Percentiles rank a stretch among this genome's conserved stretches.
These are phyloP conservation scores for Pangasius krempfi DNA, from an alignment of 2,797 vertebrate species.

Conservation along the genomic window DNA sequence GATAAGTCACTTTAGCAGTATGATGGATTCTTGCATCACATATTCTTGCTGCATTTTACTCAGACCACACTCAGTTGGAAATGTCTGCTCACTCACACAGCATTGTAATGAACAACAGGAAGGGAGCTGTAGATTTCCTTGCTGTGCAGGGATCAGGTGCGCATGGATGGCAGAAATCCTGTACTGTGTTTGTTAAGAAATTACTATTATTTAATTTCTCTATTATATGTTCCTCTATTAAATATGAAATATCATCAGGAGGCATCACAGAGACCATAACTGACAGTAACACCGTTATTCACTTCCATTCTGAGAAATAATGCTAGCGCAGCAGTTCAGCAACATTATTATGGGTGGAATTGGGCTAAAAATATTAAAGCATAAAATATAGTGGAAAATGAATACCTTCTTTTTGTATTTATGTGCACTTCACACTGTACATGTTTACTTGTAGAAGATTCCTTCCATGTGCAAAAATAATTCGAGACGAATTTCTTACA, in stretches of 20 bases:
- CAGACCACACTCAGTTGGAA: neutral
- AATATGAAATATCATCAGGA: neutral
- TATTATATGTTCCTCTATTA: constrained; percentile 7
- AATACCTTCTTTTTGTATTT: neutral
- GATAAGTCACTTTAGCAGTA: neutral
- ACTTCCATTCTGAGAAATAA: neutral
- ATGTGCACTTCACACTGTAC: neutral
- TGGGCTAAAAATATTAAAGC: neutral
- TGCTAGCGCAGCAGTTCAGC: neutral
- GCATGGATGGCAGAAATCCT: constrained; percentile 67
- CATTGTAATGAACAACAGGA: constrained; percentile 36
- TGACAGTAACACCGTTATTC: neutral
- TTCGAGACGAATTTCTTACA: neutral
- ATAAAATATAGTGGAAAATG: neutral
- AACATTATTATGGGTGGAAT: neutral
- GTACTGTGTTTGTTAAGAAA: constrained; percentile 29
- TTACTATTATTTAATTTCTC: constrained; percentile 58
- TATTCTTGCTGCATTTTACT: constrained; percentile 25
- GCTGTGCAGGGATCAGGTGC: constrained; percentile 64
- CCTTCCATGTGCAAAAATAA: neutral
- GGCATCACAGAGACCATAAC: neutral
- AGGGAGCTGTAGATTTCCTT: constrained; percentile 39
- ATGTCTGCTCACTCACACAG: constrained; percentile 2
- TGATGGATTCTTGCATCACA: constrained; percentile 1
- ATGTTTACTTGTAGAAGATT: neutral